Percentiles rank a stretch among this genome's conserved stretches.
phyloP scores from a whole-genome alignment of 2,113 vertebrate species.

The Mellivora capensis region DNA sequence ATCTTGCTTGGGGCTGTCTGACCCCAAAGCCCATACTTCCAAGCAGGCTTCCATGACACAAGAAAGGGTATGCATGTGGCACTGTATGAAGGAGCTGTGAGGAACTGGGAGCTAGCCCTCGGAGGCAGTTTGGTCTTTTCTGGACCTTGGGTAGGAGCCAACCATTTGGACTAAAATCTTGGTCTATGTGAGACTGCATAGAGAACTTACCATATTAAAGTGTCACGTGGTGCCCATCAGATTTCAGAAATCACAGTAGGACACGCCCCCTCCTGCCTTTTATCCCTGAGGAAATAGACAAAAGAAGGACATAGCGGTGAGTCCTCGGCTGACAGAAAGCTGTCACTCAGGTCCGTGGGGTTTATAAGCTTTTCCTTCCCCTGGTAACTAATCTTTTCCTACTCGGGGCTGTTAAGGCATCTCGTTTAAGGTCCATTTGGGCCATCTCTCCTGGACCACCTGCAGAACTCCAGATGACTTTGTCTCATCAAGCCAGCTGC shows the following conservation, averaged over 20 bases:
- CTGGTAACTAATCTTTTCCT: not conserved
- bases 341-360: not conserved
- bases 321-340: not conserved
- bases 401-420: not conserved
- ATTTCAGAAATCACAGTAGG: not conserved
- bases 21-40: not conserved
- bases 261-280: not conserved
- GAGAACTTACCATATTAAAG: not conserved
- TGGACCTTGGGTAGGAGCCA: not conserved
- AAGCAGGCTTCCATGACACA: not conserved
- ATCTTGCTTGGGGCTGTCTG: not conserved
- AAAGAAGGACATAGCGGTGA: not conserved
- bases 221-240: fast-evolving
- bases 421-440: not conserved
- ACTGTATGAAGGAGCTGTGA: not conserved
- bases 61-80: not conserved
- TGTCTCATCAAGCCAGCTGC: not conserved
- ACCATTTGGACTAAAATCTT: not conserved
- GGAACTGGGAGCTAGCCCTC: not conserved
- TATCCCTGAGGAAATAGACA: not conserved
- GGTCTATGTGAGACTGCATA: not conserved
- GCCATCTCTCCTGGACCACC: not conserved
- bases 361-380: not conserved
- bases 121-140: not conserved
- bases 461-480: not conserved